phyloP scores from a whole-genome alignment of 2,888 invertebrate genomes.

The Scaptodrosophila latifasciaeformis region DNA sequence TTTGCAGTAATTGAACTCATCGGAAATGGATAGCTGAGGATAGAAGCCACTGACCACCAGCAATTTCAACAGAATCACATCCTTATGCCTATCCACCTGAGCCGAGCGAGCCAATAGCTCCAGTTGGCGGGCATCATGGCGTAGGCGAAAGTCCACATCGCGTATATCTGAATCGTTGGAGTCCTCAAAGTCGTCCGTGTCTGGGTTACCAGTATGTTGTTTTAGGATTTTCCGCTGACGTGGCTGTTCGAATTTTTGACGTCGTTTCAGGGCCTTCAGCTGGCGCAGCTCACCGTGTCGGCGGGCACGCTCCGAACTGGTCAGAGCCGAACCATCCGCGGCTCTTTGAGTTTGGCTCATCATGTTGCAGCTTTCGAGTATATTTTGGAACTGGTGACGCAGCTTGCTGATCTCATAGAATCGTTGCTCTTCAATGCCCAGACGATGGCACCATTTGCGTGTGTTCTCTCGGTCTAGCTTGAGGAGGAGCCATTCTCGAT shows the following conservation, averaged over 20 bases:
- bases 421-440: slow-evolving; percentile 96
- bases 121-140: slow-evolving; percentile 84
- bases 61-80: slow-evolving; percentile 83
- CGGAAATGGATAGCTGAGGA: slow-evolving; percentile 95
- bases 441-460: slow-evolving; percentile 89
- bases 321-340: slow-evolving; percentile 77
- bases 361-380: slow-evolving; percentile 84
- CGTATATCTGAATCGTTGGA: slow-evolving; percentile 83
- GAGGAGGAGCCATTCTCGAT: slow-evolving; percentile 90
- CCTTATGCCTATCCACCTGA: slow-evolving; percentile 80
- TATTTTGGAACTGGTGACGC: slow-evolving; percentile 89
- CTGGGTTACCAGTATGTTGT: slow-evolving; percentile 69
- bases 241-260: slow-evolving; percentile 83
- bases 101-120: slow-evolving; percentile 81
- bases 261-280: slow-evolving; percentile 86
- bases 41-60: slow-evolving; percentile 95
- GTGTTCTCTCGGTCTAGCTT: slow-evolving; percentile 78
- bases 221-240: slow-evolving; percentile 80
- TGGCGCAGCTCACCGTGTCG: slow-evolving; percentile 93
- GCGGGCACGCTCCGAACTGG: slow-evolving; percentile 85
- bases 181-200: slow-evolving; percentile 73
- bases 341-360: slow-evolving; percentile 47
- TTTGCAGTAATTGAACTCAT: slow-evolving; percentile 94
- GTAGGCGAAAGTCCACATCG: slow-evolving; percentile 90
- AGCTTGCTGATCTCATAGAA: slow-evolving; percentile 97